phyloP scores from a whole-genome alignment of 2,888 invertebrate genomes.

The Allacma fusca region DNA sequence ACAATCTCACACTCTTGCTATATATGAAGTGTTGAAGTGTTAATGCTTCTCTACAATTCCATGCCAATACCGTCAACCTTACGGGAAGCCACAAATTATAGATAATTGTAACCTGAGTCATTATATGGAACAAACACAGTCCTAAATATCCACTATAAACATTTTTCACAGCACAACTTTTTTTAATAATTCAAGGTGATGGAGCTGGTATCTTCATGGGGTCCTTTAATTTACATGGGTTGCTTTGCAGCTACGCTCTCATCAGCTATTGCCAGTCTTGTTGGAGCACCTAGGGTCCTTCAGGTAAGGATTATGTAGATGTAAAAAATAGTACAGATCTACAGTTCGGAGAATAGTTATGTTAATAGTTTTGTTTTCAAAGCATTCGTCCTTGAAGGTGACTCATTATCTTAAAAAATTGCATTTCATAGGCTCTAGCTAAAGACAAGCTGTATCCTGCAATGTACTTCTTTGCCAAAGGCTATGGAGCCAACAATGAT shows the following conservation, averaged over 20 bases:
- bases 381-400: no score
- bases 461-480: constrained; percentile 68
- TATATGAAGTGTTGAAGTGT: no score
- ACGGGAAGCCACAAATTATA: no score
- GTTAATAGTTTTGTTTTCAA: no score
- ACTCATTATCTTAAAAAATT: background rate
- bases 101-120: no score
- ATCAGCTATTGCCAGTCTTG: constrained; percentile 71
- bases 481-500: constrained; percentile 69
- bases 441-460: constrained; percentile 70
- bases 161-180: no score
- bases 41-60: no score
- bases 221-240: constrained; percentile 65
- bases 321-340: no score
- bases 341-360: constrained; percentile 13
- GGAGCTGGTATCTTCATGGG: constrained; percentile 65
- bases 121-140: no score
- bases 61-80: no score
- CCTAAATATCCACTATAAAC: no score
- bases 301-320: constrained; percentile 60
- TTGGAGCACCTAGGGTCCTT: constrained; percentile 68
- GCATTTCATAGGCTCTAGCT: constrained; percentile 66
- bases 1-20: no score
- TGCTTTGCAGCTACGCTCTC: constrained; percentile 72
- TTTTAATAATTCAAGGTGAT: constrained; percentile 61